Conservation (phyloP, 2,113 vertebrate genomes). For the Irena cyanogastra region DNA sequence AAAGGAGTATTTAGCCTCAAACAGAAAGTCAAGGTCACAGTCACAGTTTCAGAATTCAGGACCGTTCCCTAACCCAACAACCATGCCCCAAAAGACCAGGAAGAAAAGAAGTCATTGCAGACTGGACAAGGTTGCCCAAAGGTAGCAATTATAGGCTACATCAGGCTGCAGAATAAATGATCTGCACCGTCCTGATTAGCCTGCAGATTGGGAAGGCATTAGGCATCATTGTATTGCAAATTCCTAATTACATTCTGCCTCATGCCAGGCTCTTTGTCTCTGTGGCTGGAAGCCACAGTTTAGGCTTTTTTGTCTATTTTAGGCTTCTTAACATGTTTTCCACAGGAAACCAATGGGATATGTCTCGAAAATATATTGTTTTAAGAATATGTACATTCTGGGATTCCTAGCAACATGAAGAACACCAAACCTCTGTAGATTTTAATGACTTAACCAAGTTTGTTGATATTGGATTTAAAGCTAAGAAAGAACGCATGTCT, state of each 20-base stretch:
- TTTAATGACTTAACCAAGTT: not conserved
- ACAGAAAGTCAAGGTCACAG: not conserved
- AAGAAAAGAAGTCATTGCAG: not conserved
- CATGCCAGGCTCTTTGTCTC: not conserved
- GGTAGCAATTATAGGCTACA: not conserved
- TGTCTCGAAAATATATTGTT: not conserved
- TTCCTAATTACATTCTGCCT: not conserved
- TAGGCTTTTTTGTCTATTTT: not conserved
- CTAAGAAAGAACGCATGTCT: not conserved
- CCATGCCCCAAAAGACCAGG: not conserved
- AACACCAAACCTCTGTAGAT: not conserved
- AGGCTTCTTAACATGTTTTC: not conserved
- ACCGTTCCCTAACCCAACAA: not conserved
- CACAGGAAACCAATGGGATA: not conserved
- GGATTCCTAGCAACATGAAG: not conserved
- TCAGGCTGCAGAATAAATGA: not conserved
- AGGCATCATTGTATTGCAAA: not conserved
- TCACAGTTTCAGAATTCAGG: not conserved
- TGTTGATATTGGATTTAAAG: not conserved
- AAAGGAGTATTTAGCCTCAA: not conserved
- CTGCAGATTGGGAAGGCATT: not conserved
- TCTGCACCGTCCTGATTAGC: not conserved
- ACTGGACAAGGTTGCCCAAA: not conserved
- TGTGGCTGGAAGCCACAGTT: not conserved
- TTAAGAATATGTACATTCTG: not conserved